phyloP scores from a whole-genome alignment of 2,113 vertebrate species.

The Nanorana parkeri region DNA sequence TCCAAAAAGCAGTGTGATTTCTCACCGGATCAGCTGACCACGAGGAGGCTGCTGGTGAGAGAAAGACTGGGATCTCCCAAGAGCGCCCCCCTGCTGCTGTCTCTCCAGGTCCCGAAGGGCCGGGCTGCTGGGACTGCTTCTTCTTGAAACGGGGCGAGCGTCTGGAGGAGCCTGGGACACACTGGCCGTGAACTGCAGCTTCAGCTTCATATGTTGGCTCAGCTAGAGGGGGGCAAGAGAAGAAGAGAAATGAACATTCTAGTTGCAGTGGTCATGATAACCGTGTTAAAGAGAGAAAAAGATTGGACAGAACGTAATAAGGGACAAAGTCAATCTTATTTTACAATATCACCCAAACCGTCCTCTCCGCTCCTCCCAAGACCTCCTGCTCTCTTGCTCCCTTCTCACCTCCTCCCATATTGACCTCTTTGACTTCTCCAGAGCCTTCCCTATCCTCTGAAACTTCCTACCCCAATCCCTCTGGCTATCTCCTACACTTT shows the following conservation, averaged over 20 bases:
- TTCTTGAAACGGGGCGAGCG: slow-evolving; percentile 84
- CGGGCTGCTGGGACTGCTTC: slow-evolving; percentile 89
- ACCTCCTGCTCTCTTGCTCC: too few relatives aligned
- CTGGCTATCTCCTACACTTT: too few relatives aligned
- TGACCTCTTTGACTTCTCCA: too few relatives aligned
- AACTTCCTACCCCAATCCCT: too few relatives aligned
- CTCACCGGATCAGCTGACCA: slow-evolving; percentile 91
- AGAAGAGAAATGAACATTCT: not conserved
- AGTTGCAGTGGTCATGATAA: too few relatives aligned
- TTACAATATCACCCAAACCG: too few relatives aligned
- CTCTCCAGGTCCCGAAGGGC: slow-evolving; percentile 83
- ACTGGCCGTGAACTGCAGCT: slow-evolving; percentile 92
- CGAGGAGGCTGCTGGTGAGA: slow-evolving; percentile 92
- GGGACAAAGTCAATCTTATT: too few relatives aligned
- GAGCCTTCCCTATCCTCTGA: too few relatives aligned
- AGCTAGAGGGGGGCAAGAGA: slow-evolving; percentile 68
- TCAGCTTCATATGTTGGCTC: slow-evolving; percentile 94
- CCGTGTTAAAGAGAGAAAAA: too few relatives aligned
- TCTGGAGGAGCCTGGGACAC: slow-evolving; percentile 84
- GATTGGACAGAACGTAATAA: too few relatives aligned
- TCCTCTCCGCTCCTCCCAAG: too few relatives aligned
- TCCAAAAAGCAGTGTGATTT: not conserved
- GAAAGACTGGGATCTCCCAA: slow-evolving; percentile 93
- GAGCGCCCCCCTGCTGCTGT: slow-evolving; percentile 76
- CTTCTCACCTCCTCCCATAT: too few relatives aligned